A percentile compares a stretch with the other conserved stretches of the same genome.
Conservation (phyloP, 1,140 invertebrate species). For the Macrobrachium rosenbergii region DNA sequence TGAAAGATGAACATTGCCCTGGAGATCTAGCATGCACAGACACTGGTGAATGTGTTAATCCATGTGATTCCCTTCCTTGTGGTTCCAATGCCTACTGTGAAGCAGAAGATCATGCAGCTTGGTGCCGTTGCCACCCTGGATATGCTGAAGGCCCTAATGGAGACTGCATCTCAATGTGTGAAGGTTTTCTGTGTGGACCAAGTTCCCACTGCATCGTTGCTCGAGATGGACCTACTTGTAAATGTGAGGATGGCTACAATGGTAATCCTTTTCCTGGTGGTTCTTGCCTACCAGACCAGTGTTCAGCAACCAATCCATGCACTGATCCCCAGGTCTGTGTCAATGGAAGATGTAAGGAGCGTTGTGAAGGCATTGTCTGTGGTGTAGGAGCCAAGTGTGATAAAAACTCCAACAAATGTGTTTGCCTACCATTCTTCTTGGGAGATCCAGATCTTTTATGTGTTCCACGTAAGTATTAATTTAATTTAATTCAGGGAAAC, state of each 20-base stretch:
- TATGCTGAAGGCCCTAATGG: slow-evolving; percentile 70
- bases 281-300: slow-evolving; percentile 83
- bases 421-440: slow-evolving; percentile 88
- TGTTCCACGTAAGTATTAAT: slow-evolving; percentile 85
- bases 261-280: slow-evolving; percentile 94
- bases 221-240: slow-evolving; percentile 86
- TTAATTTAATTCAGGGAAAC: not conserved
- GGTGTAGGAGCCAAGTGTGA: slow-evolving; percentile 87
- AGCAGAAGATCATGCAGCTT: slow-evolving; percentile 87
- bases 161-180: slow-evolving; percentile 74
- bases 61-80: slow-evolving; percentile 82
- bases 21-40: slow-evolving; percentile 83
- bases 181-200: slow-evolving; percentile 83
- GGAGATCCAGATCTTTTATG: slow-evolving; percentile 90
- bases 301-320: slow-evolving; percentile 82
- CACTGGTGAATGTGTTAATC: slow-evolving; percentile 81
- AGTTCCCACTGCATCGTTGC: slow-evolving; percentile 89
- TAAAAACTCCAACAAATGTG: slow-evolving; percentile 82
- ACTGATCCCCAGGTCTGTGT: slow-evolving; percentile 85
- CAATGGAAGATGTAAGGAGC: slow-evolving; percentile 85
- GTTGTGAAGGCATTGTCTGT: slow-evolving; percentile 87
- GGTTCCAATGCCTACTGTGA: slow-evolving; percentile 89
- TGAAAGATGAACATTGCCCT: slow-evolving; percentile 82
- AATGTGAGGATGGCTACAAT: slow-evolving; percentile 85
- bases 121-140: slow-evolving; percentile 87